Evolutionary conservation across 2,113 vertebrate genomes (phyloP), one percentile per base, ranked within the genome.

Genomic region (Helogale parvula): DNA sequence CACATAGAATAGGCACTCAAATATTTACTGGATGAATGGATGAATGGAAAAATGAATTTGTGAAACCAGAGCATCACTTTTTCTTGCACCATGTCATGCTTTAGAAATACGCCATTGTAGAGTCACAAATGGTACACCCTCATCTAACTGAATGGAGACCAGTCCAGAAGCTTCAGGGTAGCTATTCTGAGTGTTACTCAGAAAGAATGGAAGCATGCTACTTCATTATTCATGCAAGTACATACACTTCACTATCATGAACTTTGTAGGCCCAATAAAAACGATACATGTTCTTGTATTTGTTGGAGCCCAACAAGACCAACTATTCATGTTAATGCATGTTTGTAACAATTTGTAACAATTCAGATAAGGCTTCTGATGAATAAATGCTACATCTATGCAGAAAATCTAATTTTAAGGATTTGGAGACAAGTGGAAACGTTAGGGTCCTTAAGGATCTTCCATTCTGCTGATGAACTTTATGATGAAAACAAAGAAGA

Each of bases 261-360:
- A 33, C 88, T 82, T 96, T 93, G 85, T 60, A 96, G 57, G 21
- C 83, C 19, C 96, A 98, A 95, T 52, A 97, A 96, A 98, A 97
- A 52, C 95, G 71, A 92, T 66, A 95, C 38, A 96, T 96, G 79
- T 97, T 97, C 88, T 87, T 76, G 97, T 50, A 79, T 33, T 92
- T 68, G 57, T 60, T 17, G 1, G 90, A 97, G 60, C 76, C 90
- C 77, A 71, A 82, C 8, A 80, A 97, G 96, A 57, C 41, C 54
- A 93, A 94, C 52, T 93, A 84, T 89, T 82, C 86, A 97, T 81
- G 0, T 35, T 88, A 96, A 77, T 54, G 71, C 76, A 79, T 74
- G 45, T 93, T 88, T 97, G 41, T 94, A 33, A 68, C 41, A 88
- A 60, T 97, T 57, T 90, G 80, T 10, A 96, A 33, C 65, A 95